Conservation (phyloP, 2,113 vertebrate species). For the Tetrax tetrax region DNA sequence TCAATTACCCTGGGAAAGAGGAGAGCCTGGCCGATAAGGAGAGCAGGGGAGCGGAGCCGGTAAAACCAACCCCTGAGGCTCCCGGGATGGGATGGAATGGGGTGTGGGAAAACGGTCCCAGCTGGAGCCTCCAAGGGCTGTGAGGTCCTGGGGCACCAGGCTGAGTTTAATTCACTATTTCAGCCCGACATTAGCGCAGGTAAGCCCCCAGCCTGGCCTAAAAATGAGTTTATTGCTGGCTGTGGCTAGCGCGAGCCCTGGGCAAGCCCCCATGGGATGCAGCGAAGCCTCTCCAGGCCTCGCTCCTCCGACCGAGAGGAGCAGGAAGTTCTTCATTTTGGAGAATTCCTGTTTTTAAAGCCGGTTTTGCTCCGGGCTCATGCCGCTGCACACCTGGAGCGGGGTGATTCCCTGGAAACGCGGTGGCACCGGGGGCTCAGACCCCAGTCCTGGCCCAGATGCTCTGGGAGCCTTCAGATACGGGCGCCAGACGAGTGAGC, state of each 20-base stretch:
- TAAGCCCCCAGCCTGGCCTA: neutral
- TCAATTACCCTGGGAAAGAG: slow-evolving; percentile 21
- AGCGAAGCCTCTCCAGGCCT: neutral
- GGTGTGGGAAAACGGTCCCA: neutral
- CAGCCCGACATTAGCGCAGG: accelerated
- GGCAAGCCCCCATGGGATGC: accelerated
- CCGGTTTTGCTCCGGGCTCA: neutral
- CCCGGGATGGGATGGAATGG: too few relatives aligned
- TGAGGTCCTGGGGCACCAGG: neutral
- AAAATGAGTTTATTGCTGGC: neutral
- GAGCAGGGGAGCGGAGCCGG: neutral
- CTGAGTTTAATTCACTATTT: neutral
- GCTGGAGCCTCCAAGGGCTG: neutral
- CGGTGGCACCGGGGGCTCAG: neutral
- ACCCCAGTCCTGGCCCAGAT: neutral
- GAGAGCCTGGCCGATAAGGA: neutral
- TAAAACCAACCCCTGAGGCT: neutral
- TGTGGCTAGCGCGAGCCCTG: neutral
- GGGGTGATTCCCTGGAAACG: neutral
- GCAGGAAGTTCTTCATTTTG: neutral
- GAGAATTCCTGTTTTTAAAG: accelerated
- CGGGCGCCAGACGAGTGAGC: neutral
- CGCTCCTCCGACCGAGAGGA: neutral
- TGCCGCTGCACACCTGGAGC: neutral
- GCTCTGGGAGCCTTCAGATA: neutral